A percentile compares a stretch with the other conserved stretches of the same genome.
Conservation (phyloP, 2,113 vertebrate genomes). For the Monarcha castaneiventris region DNA sequence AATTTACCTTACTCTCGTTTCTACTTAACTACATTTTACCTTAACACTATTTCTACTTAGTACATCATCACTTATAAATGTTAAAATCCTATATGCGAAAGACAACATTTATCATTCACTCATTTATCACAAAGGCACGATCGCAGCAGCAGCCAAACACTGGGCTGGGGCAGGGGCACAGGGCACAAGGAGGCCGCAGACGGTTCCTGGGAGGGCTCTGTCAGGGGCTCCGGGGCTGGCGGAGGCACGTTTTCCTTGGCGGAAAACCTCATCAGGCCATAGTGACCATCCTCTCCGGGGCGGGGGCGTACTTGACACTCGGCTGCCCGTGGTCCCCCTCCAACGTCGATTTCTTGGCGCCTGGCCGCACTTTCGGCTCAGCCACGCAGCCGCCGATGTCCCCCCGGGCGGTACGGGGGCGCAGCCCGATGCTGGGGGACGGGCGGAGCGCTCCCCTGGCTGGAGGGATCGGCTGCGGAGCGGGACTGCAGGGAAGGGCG, state of each 20-base stretch:
- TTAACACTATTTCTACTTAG: too few species aligned
- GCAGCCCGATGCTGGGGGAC: slow-evolving; percentile 44
- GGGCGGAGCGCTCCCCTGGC: slow-evolving; percentile 23
- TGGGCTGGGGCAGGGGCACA: too few species aligned
- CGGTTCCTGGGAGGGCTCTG: not conserved
- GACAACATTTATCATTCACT: too few species aligned
- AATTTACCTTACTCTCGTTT: too few species aligned
- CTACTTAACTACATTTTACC: too few species aligned
- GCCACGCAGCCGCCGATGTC: slow-evolving; percentile 77
- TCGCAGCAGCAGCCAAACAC: too few species aligned
- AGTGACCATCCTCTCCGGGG: fast-evolving
- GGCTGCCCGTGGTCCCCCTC: fast-evolving
- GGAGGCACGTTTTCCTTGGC: fast-evolving
- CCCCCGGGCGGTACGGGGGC: slow-evolving; percentile 71
- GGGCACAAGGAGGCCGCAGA: fast-evolving
- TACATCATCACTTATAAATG: too few species aligned
- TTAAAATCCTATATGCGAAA: too few species aligned
- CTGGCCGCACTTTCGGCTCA: not conserved
- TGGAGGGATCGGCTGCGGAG: not conserved
- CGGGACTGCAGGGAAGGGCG: not conserved
- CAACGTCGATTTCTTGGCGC: slow-evolving; percentile 60
- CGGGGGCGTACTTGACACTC: fast-evolving
- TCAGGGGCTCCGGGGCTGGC: fast-evolving
- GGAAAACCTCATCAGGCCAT: fast-evolving
- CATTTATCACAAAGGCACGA: too few species aligned